Percentiles rank a stretch among this genome's conserved stretches.
Conservation (phyloP, 2,797 vertebrate species). For the Martes flavigula region DNA sequence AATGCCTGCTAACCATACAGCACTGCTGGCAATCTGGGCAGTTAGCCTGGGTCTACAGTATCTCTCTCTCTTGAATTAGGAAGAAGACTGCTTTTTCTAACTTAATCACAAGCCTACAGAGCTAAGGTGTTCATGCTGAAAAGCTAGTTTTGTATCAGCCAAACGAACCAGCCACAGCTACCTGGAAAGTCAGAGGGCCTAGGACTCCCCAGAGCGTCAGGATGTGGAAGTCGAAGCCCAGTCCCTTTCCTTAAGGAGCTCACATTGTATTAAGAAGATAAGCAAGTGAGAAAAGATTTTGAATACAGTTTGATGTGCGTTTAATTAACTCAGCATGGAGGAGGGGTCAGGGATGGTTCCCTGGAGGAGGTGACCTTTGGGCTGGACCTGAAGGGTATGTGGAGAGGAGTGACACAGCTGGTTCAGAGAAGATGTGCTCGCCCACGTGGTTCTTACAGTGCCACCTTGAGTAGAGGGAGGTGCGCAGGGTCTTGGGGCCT, state of each 20-base stretch:
- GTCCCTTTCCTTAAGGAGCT: neutral
- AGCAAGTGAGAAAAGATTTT: neutral
- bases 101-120: neutral
- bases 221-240: neutral
- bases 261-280: neutral
- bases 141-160: neutral
- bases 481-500: neutral
- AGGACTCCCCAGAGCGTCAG: neutral
- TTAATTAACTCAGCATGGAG: no score
- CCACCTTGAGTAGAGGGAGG: neutral
- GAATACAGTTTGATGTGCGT: neutral
- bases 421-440: neutral
- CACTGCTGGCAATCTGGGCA: neutral
- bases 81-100: neutral
- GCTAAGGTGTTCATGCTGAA: neutral
- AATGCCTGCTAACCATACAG: rapidly evolving
- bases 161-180: neutral
- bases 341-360: neutral
- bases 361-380: neutral
- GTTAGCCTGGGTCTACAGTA: neutral
- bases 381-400: neutral
- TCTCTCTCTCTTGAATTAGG: neutral
- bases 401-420: neutral
- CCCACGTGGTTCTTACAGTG: neutral
- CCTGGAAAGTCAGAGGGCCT: no score